Evolutionary conservation across 2,113 vertebrate genomes (phyloP), one percentile per base, ranked within the genome.

Genomic region (Elaphurus davidianus): DNA sequence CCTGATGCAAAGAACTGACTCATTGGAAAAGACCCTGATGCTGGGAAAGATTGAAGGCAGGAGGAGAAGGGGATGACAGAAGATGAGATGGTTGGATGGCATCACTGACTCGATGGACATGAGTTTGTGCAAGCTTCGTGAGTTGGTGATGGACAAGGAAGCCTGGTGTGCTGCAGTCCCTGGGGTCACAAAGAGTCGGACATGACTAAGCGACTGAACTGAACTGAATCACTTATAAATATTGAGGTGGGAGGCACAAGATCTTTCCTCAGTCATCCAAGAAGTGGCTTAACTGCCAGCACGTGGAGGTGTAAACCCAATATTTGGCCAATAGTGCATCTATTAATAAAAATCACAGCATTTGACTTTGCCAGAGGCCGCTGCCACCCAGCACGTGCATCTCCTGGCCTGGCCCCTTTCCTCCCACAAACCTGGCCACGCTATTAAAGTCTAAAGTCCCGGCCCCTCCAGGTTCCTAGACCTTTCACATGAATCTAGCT

Each of bases 351-450:
- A 81, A 84, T 7, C 10, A n/a, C 4, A 76, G 25, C 3, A 4
- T 28, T 1, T 7, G 19, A 40, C n/a, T 33, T 28, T 33, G 60
- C 33, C 79, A 83, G 60, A 59, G n/a, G 27, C 33, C 2, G 0
- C 16, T 6, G 8, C 50, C 10, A 15, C 2, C 60, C 54, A 6
- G 5, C 19, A 0, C 0, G 76, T 57, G 14, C 36, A 36, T 7
- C 67, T 57, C 28, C 33, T 0, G 6, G 36, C 50, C 94, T 21
- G 23, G 45, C 47, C 81, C 54, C 81, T 43, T 21, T 17, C 27
- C 52, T 54, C 83, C 57, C 23, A 15, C 64, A 62, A 7, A 60
- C 33, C 36, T 28, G 6, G 45, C 33, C 14, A 1, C 5, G 8
- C 87, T 30, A 16, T 19, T n/a, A 57, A 25, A 81, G n/a, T 47